Evolutionary conservation across 1,140 invertebrate genomes (phyloP).

Genomic region (Popillia japonica): DNA sequence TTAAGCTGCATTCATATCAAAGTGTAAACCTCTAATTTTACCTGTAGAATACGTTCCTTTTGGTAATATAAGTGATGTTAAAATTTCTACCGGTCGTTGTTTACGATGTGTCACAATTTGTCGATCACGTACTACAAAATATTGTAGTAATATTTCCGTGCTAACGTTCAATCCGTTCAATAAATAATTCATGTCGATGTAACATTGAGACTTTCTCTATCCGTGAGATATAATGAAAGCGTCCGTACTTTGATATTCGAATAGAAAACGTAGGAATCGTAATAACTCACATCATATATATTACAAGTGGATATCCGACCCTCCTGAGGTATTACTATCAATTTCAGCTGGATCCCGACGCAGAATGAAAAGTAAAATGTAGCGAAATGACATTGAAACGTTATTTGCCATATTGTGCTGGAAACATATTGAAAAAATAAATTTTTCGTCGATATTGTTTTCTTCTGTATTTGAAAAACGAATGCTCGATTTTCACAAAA

Average conservation of each 20-base stretch:
- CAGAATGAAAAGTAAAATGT: constrained; percentile 21
- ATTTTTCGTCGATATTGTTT: constrained; percentile 4
- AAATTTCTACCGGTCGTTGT: too few species aligned
- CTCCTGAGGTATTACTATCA: constrained; percentile 27
- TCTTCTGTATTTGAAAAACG: too few species aligned
- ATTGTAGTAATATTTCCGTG: too few species aligned
- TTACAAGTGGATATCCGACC: constrained; percentile 23
- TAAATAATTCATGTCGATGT: too few species aligned
- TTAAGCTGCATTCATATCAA: too few species aligned
- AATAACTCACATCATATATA: constrained; percentile 25
- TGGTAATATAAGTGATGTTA: too few species aligned
- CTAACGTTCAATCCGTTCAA: too few species aligned
- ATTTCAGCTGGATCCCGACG: not conserved
- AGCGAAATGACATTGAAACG: constrained; percentile 1
- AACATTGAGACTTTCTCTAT: too few species aligned
- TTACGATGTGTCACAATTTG: too few species aligned
- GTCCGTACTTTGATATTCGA: not conserved
- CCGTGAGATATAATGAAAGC: not conserved
- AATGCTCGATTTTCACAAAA: not conserved
- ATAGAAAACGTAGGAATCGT: not conserved
- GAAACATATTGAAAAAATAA: constrained; percentile 28
- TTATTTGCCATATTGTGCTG: constrained; percentile 4
- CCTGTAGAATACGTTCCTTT: too few species aligned
- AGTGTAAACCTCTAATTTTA: too few species aligned
- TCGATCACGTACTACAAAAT: too few species aligned